These are phyloP conservation scores for Zophobas morio DNA, from an alignment of 1,140 invertebrate genomes.

Conservation along the genomic window DNA sequence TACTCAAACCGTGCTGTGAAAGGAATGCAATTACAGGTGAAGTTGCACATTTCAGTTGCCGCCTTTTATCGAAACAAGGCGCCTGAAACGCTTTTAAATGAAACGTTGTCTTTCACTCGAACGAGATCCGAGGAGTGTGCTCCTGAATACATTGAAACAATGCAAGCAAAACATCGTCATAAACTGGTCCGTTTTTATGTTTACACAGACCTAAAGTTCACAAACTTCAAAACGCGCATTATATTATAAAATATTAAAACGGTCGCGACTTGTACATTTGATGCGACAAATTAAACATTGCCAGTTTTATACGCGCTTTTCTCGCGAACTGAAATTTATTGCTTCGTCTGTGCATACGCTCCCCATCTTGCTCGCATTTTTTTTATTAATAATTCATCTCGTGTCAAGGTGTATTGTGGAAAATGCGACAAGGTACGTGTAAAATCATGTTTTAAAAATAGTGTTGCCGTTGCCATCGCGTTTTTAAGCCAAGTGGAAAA, in stretches of 20 bases:
- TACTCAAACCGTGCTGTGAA: not conserved
- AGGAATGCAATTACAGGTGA: slow-evolving; percentile 4
- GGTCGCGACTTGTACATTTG: slow-evolving; percentile 31
- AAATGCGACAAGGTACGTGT: slow-evolving; percentile 46
- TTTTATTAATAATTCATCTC: slow-evolving; percentile 26
- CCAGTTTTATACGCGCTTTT: slow-evolving; percentile 24
- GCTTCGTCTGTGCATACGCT: slow-evolving; percentile 1
- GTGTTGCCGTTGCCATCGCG: slow-evolving; percentile 24
- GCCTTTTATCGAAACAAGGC: not conserved
- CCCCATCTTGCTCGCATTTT: not conserved
- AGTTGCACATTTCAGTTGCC: slow-evolving; percentile 6
- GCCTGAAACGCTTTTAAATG: not conserved
- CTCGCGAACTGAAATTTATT: slow-evolving; percentile 18
- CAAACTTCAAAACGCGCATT: slow-evolving; percentile 32
- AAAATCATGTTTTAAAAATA: slow-evolving; percentile 47
- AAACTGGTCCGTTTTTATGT: slow-evolving; percentile 24
- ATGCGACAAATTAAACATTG: slow-evolving; percentile 39
- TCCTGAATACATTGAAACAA: slow-evolving; percentile 22
- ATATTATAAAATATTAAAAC: slow-evolving; percentile 40
- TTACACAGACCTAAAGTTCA: slow-evolving; percentile 20
- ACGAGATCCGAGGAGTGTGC: not conserved
- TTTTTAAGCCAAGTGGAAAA: slow-evolving; percentile 53
- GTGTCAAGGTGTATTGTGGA: slow-evolving; percentile 39
- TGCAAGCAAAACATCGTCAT: slow-evolving; percentile 28
- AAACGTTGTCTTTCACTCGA: slow-evolving; percentile 1